Percentiles rank a stretch among this genome's conserved stretches.
Conservation (phyloP, 2,888 invertebrate genomes). For the Acanthosepion lycidas region DNA sequence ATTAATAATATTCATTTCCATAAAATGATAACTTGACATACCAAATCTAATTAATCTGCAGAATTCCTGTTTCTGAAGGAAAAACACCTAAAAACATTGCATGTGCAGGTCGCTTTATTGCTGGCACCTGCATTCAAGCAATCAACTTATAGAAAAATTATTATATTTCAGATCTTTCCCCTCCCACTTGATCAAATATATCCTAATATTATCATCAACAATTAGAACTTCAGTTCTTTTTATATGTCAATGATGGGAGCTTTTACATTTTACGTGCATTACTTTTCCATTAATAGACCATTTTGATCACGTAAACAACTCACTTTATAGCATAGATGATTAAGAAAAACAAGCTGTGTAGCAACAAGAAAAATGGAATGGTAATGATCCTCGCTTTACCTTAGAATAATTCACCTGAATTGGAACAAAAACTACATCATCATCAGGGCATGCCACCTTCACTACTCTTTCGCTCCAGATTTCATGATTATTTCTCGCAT, state of each 20-base stretch:
- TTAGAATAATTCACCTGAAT: neutral
- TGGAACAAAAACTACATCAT: neutral
- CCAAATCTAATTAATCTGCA: neutral
- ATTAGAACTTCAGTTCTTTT: neutral
- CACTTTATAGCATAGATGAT: neutral
- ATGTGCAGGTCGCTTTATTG: neutral
- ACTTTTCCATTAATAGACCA: neutral
- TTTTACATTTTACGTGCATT: neutral
- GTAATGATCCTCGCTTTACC: neutral
- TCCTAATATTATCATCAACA: neutral
- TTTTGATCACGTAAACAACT: neutral
- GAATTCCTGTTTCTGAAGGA: neutral
- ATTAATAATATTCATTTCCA: too few species aligned
- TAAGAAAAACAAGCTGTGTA: neutral
- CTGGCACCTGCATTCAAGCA: neutral
- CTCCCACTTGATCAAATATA: neutral
- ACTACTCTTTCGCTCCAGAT: too few species aligned
- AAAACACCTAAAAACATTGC: neutral
- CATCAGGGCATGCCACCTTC: too few species aligned
- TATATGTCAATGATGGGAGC: neutral
- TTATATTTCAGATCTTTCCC: neutral
- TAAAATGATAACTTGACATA: neutral
- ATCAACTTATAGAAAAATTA: neutral
- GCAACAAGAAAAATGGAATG: neutral
- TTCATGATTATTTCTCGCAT: too few species aligned